A percentile compares a stretch with the other conserved stretches of the same genome.
Evolutionary conservation across 2,888 invertebrate species (phyloP).

Genomic region (Athetis lepigone): DNA sequence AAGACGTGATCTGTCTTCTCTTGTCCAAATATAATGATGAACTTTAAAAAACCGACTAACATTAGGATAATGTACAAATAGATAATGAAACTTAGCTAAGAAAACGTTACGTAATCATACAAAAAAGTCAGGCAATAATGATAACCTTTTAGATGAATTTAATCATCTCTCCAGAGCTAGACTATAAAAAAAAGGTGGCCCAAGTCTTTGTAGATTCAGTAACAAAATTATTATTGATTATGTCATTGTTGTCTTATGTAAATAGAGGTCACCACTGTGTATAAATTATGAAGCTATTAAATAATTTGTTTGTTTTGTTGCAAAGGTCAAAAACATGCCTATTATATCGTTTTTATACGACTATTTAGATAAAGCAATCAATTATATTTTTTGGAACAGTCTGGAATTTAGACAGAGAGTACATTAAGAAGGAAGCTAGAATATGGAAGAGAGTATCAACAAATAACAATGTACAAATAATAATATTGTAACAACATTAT

Average conservation of each 20-base stretch:
- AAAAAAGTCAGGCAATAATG: too few relatives aligned
- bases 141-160: background rate
- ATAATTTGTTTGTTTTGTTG: conserved; percentile 45
- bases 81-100: background rate
- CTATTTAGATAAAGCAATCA: conserved; percentile 8
- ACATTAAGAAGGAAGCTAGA: background rate
- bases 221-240: conserved; percentile 32
- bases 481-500: too few relatives aligned
- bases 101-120: background rate
- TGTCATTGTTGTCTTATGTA: conserved; percentile 29
- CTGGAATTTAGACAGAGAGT: background rate
- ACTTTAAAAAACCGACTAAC: background rate
- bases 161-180: too few relatives aligned
- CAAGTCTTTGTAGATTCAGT: background rate
- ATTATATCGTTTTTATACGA: conserved; percentile 34
- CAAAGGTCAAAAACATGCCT: conserved; percentile 55
- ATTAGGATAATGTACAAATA: background rate
- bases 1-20: background rate
- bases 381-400: background rate
- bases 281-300: conserved; percentile 44
- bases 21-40: background rate
- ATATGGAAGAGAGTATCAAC: background rate
- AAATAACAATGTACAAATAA: too few relatives aligned
- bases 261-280: conserved; percentile 41
- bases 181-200: background rate